Evolutionary conservation across 2,797 vertebrate species (phyloP), one percentile per base, ranked within the genome.

Genomic region (Hemibagrus guttatus): DNA sequence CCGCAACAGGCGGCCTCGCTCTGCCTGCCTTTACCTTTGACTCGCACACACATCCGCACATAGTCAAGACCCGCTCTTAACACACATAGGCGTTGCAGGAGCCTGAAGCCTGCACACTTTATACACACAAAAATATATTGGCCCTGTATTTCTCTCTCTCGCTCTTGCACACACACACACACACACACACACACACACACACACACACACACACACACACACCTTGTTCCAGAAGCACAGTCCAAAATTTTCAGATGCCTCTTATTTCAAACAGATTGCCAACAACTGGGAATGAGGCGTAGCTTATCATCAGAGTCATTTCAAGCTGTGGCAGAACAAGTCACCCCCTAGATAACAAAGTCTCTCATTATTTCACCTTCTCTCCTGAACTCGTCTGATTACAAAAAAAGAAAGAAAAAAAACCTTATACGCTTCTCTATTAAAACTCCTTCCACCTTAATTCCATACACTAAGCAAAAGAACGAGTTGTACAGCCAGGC

Each of bases 1-100:
- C 88, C 89, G 79, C 90, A 80, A 90, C 90, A 90, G 89, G 90
- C 82, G 61, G 83, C 90, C 89, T 64, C 69, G 79, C 85, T 91
- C 86, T 75, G 86, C 83, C 89, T 81, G 84, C 88, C 84, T 88
- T 88, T 85, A 86, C 84, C 78, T 85, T 85, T 71, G 86, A 91
- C 88, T 88, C 90, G 89, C 88, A 87, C 87, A 85, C 88, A 80
- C 76, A 49, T 61, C 46, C 54, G 81, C 35, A 87, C 74, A 71
- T 84, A 87, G 66, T 61, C 87, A 28, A 86, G 85, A 78, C 85
- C 90, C 84, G 85, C 81, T 80, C 88, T 91, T 90, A 88, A 88
- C 85, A 87, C 66, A 46, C 59, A 49, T 81, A 54, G 66, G 83
- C 59, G 42, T 74, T 54, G 26, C 63, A 66, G 63, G 31, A n/a